Base-by-base conservation (phyloP, 2,888 invertebrate species). In the Caradrina kadenii region DNA sequence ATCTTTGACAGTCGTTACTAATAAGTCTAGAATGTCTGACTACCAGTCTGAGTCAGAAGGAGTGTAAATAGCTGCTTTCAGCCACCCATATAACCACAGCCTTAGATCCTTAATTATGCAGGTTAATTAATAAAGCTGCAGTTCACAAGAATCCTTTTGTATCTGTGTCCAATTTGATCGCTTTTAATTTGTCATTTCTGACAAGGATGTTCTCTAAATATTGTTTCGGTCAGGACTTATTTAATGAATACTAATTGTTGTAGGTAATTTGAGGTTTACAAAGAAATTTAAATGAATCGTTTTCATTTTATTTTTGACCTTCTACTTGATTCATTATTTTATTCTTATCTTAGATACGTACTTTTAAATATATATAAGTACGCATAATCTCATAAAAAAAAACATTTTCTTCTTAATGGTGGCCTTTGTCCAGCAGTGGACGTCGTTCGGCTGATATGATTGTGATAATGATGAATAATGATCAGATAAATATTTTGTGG, bases 141-240 rank as follows among this genome's bases (percentile, higher is more conserved):
- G 56, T 79, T 71, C 39, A 55, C 21, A 42, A 50, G 59, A 69
- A 67, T 71, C 72, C 60, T 68, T 83, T 76, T 74, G 68, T 63
- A 63, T 70, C 35, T 63, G 60, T 61, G 45, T 66, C 56, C 49
- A 67, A 82, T 82, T 72, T 83, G 49, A 81, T 72, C 48, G 62
- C 60, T 56, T 63, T 26, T 76, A 81, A 79, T 81, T 74, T 79
- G 79, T 83, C 64, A 81, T 72, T 74, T 59, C 39, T 81, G 81
- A 72, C 79, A 76, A 68, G 69, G 53, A 61, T 52, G 61, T 49
- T 63, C 48, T 64, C 54, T 58, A 11, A 19, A 26, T 63, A 54
- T 50, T 26, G 19, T 56, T 63, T 60, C 56, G 48, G 26, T 26
- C n/a, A 42, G 55, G 49, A 66, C 79, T 79, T 65, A 62, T 61